phyloP scores from a whole-genome alignment of 1,140 invertebrate species.

The Hycleus phaleratus region DNA sequence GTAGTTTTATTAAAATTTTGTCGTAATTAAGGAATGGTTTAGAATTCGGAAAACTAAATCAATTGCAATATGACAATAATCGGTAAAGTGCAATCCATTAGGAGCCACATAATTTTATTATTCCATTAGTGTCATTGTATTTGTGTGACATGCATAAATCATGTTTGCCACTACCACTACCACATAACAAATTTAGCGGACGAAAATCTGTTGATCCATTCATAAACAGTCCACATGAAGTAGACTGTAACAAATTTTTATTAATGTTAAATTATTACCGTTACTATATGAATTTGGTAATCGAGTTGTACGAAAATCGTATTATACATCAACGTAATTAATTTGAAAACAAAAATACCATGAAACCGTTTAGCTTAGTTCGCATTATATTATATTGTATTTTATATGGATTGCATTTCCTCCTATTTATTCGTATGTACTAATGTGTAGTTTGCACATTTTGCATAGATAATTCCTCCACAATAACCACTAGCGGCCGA shows the following conservation, averaged over 20 bases:
- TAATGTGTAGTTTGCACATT: background rate
- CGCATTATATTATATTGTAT: slow-evolving; percentile 15
- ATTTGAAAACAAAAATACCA: slow-evolving; percentile 21
- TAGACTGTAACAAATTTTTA: too few species aligned
- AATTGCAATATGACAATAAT: slow-evolving; percentile 11
- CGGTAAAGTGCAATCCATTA: slow-evolving; percentile 28
- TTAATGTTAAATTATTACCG: too few species aligned
- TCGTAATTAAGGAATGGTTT: too few species aligned
- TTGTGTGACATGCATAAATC: slow-evolving; percentile 28
- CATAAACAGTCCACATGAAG: too few species aligned
- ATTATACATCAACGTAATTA: slow-evolving; percentile 18
- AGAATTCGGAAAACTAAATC: too few species aligned
- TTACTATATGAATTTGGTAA: too few species aligned
- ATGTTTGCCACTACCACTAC: slow-evolving; percentile 17
- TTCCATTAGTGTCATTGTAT: slow-evolving; percentile 28
- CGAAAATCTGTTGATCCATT: too few species aligned
- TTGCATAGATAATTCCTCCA: too few species aligned
- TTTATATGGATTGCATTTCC: background rate
- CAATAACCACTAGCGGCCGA: too few species aligned
- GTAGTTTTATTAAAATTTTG: too few species aligned
- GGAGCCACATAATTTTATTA: slow-evolving; percentile 26
- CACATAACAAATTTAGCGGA: slow-evolving; percentile 5
- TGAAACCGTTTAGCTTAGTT: slow-evolving; percentile 17
- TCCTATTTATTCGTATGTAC: background rate
- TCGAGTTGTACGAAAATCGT: background rate